phyloP scores from a whole-genome alignment of 2,797 vertebrate species.

The Pangasius krempfi region DNA sequence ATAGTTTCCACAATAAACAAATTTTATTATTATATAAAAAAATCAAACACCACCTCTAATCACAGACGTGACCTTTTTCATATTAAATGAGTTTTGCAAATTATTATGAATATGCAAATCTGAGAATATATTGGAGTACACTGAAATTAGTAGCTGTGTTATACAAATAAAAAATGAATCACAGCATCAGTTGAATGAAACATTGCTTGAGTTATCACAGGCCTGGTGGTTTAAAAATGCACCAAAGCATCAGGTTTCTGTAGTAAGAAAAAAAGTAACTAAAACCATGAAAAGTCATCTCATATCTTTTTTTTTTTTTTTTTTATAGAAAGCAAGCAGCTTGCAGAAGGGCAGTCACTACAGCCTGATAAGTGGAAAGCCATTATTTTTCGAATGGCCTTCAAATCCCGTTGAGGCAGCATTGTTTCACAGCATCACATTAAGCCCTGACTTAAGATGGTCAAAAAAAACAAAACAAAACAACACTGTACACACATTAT shows the following conservation, averaged over 20 bases:
- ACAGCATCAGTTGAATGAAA: background rate
- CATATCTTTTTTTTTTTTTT: constrained; percentile 46
- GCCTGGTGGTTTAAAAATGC: background rate
- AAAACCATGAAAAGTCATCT: constrained; percentile 14
- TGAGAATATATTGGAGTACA: background rate
- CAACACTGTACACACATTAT: constrained; percentile 41
- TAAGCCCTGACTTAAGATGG: constrained; percentile 34
- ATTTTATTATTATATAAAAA: background rate
- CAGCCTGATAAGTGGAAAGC: constrained; percentile 57
- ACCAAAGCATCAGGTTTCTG: background rate
- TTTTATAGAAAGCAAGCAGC: constrained; percentile 41
- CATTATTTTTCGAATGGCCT: constrained; percentile 51
- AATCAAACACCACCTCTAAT: background rate
- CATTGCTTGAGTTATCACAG: background rate
- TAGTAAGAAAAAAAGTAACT: background rate
- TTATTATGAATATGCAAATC: background rate
- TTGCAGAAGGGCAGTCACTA: constrained; percentile 52
- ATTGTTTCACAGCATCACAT: constrained; percentile 48
- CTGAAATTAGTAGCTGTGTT: background rate
- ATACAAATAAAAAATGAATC: no score
- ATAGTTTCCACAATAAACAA: background rate
- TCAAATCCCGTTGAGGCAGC: constrained; percentile 49
- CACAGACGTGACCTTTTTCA: background rate
- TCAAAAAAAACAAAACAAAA: constrained; percentile 15
- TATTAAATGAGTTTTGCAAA: background rate